phyloP scores from a whole-genome alignment of 1,140 invertebrate species.

The Argopecten irradians region DNA sequence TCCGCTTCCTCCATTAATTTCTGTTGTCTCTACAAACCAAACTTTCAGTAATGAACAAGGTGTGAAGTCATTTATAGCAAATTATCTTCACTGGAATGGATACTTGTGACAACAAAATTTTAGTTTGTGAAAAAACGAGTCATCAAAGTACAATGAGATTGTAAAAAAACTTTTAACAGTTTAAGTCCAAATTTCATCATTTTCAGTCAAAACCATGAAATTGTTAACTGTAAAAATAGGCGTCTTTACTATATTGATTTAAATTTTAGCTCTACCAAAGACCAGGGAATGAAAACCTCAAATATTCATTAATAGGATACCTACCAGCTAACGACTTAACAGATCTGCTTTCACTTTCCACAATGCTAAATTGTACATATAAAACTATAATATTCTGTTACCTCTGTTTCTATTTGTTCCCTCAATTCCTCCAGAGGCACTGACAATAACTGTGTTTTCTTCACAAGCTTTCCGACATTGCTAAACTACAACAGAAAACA shows the following conservation, averaged over 20 bases:
- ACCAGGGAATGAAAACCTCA: not conserved
- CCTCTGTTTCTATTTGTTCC: conserved; percentile 63
- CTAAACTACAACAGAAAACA: conserved; percentile 53
- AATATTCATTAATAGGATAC: not conserved
- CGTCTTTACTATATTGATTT: not conserved
- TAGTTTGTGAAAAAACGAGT: not conserved
- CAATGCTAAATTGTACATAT: not conserved
- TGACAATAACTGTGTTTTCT: conserved; percentile 52
- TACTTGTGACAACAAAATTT: not conserved
- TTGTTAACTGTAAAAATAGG: too few species aligned
- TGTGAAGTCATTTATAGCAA: too few species aligned
- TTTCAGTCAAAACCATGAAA: not conserved
- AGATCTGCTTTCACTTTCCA: not conserved
- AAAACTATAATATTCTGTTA: not conserved
- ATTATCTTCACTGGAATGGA: too few species aligned
- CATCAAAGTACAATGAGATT: not conserved
- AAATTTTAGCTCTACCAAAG: too few species aligned
- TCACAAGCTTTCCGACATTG: conserved; percentile 48
- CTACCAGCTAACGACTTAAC: not conserved
- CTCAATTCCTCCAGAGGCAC: conserved; percentile 58
- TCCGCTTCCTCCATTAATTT: conserved; percentile 57
- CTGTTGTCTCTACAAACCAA: conserved; percentile 55
- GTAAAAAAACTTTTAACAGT: not conserved
- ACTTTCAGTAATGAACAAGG: not conserved
- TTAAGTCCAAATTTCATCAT: not conserved